phyloP scores from a whole-genome alignment of 1,140 invertebrate genomes.

The Nautilus pompilius region DNA sequence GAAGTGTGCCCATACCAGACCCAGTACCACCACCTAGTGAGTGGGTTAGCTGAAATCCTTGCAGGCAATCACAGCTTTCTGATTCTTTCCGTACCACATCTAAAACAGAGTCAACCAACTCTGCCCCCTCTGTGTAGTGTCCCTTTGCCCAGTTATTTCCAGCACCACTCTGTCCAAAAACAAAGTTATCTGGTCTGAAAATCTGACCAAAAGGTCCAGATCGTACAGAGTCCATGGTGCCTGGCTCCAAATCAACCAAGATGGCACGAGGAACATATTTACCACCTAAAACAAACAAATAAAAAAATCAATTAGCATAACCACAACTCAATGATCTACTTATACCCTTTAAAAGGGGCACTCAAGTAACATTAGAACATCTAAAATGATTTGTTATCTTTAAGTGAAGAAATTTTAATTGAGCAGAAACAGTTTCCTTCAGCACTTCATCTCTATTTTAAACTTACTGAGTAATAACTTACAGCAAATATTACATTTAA shows the following conservation, averaged over 20 bases:
- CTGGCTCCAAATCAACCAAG: conserved; percentile 88
- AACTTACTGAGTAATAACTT: too few relatives aligned
- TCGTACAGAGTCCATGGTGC: conserved; percentile 91
- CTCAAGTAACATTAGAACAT: too few relatives aligned
- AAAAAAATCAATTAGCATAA: not conserved
- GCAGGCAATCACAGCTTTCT: conserved; percentile 79
- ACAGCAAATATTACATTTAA: too few relatives aligned
- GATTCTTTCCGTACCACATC: conserved; percentile 81
- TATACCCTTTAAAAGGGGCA: too few relatives aligned
- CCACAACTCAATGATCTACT: too few relatives aligned
- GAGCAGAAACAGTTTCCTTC: too few relatives aligned
- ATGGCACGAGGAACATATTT: conserved; percentile 92
- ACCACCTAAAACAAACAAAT: conserved; percentile 55
- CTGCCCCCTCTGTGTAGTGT: conserved; percentile 91
- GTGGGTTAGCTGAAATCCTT: conserved; percentile 72
- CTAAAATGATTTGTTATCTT: too few relatives aligned
- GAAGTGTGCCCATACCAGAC: conserved; percentile 62
- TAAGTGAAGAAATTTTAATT: too few relatives aligned
- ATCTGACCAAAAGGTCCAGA: conserved; percentile 81
- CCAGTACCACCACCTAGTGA: conserved; percentile 65
- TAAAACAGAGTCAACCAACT: conserved; percentile 76
- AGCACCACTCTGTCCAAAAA: conserved; percentile 61
- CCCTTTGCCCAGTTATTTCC: conserved; percentile 92
- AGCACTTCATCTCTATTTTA: too few relatives aligned
- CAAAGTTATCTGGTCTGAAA: conserved; percentile 75